Percentiles rank a stretch among this genome's conserved stretches.
Evolutionary conservation across 1,140 invertebrate genomes (phyloP).

Genomic region (Drosophila subpulchrella): DNA sequence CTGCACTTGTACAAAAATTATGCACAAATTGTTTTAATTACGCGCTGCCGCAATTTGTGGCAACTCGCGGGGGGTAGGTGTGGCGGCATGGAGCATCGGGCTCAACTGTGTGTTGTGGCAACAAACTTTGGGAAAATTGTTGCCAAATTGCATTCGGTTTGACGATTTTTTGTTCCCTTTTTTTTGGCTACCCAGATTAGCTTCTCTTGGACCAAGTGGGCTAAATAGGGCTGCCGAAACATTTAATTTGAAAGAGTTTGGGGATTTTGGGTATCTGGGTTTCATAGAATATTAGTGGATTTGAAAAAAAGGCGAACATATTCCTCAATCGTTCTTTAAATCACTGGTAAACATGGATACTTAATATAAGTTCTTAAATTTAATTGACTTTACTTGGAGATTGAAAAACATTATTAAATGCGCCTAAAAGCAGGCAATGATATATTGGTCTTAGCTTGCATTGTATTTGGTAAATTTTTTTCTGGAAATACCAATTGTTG

Average conservation of each 20-base stretch:
- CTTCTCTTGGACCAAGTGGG: constrained; percentile 18
- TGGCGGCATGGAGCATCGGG: neutral
- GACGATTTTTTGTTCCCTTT: neutral
- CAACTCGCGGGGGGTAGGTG: constrained; percentile 2
- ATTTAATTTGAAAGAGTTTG: neutral
- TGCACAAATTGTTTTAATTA: constrained; percentile 81
- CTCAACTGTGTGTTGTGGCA: constrained; percentile 43
- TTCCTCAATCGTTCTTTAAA: too few species aligned
- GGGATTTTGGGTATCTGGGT: neutral
- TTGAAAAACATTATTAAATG: neutral
- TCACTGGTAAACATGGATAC: too few species aligned
- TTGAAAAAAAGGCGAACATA: neutral
- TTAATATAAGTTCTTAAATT: too few species aligned
- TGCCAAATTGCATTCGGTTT: constrained; percentile 75
- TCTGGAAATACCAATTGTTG: too few species aligned
- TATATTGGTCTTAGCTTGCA: neutral
- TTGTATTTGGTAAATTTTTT: too few species aligned
- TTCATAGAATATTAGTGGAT: neutral
- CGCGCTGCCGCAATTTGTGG: constrained; percentile 78
- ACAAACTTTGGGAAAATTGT: constrained; percentile 70
- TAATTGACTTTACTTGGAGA: neutral
- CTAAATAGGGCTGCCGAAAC: constrained; percentile 33
- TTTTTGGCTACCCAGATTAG: constrained; percentile 40
- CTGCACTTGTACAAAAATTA: constrained; percentile 79
- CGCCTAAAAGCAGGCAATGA: neutral